phyloP scores from a whole-genome alignment of 2,113 vertebrate species.

The Zosterops japonicus region DNA sequence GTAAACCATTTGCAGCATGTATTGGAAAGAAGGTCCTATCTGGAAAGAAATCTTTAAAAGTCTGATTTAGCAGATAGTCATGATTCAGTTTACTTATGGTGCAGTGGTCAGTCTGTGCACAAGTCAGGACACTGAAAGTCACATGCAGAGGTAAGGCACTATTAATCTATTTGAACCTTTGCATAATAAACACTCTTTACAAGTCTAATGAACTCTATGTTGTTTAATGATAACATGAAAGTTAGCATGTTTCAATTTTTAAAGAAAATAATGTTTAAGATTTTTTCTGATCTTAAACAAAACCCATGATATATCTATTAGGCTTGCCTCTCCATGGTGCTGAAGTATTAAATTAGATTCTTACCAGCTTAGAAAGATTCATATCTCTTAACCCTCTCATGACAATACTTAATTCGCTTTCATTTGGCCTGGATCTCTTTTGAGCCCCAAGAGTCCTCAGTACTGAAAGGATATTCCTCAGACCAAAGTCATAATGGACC shows the following conservation, averaged over 20 bases:
- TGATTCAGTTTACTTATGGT: not conserved
- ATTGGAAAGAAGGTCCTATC: not conserved
- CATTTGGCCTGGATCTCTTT: constrained; percentile 77
- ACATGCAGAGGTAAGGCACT: not conserved
- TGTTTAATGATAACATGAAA: not conserved
- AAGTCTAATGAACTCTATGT: not conserved
- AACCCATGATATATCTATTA: not conserved
- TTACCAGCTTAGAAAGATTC: constrained; percentile 83
- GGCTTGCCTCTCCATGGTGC: not conserved
- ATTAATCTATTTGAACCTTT: not conserved
- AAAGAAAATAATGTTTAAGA: not conserved
- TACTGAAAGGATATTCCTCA: constrained; percentile 82
- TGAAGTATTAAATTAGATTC: not conserved
- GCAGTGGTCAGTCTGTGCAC: not conserved
- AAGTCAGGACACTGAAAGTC: not conserved
- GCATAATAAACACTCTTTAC: not conserved
- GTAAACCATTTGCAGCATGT: not conserved
- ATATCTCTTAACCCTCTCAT: constrained; percentile 82
- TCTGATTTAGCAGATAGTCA: not conserved
- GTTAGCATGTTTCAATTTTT: not conserved
- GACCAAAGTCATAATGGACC: constrained; percentile 83
- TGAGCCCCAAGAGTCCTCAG: constrained; percentile 78
- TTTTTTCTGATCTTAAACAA: not conserved
- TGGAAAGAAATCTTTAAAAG: not conserved
- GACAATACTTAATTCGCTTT: constrained; percentile 76